These are phyloP conservation scores for Peribatodes rhomboidaria DNA, from an alignment of 2,888 invertebrate genomes.

Conservation along the genomic window DNA sequence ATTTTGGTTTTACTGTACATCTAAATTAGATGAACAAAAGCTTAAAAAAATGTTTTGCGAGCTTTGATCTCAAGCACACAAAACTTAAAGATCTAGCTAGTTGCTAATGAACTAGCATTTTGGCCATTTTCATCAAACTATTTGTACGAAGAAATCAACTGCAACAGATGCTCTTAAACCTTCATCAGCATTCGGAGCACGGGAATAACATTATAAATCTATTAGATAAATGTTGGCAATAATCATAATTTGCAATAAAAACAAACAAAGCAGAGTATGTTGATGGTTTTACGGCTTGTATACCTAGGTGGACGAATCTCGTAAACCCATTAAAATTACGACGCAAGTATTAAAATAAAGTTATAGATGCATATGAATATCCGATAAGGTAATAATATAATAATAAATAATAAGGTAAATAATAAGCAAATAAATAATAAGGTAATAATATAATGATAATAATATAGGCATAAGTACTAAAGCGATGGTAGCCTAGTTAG, in stretches of 20 bases:
- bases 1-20: too few relatives aligned
- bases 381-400: too few relatives aligned
- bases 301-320: slow-evolving; percentile 8
- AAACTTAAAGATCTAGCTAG: neutral
- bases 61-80: neutral
- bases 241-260: slow-evolving; percentile 29
- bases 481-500: too few relatives aligned
- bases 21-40: too few relatives aligned
- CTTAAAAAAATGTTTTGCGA: too few relatives aligned
- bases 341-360: neutral
- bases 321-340: slow-evolving; percentile 11
- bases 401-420: too few relatives aligned
- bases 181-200: slow-evolving; percentile 28
- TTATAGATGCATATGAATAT: neutral
- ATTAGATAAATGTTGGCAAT: slow-evolving; percentile 9
- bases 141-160: neutral
- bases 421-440: too few relatives aligned
- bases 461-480: too few relatives aligned
- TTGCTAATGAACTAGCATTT: neutral
- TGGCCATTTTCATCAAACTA: neutral
- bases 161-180: slow-evolving; percentile 16
- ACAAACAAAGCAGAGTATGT: slow-evolving; percentile 26
- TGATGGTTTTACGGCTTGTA: slow-evolving; percentile 27
- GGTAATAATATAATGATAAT: too few relatives aligned
- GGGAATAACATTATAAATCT: slow-evolving; percentile 22